Evolutionary conservation across 2,797 vertebrate species (phyloP).

Genomic region (Poeciliopsis presidionis): DNA sequence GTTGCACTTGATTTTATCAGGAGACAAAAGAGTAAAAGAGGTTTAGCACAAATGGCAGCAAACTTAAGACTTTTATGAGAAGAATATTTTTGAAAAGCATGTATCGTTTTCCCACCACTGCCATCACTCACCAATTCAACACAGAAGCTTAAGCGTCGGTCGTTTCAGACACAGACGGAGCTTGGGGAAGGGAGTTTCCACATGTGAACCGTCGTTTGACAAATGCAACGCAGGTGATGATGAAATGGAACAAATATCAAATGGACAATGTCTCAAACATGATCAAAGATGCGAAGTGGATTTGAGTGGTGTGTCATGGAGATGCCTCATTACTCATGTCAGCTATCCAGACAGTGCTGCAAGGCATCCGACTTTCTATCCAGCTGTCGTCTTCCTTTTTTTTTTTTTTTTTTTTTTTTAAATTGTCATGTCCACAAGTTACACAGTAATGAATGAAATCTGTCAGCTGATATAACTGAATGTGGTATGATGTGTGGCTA

Average conservation of each 20-base stretch:
- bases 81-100: neutral
- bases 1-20: neutral
- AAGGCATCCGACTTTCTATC: slow-evolving; percentile 60
- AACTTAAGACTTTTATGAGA: neutral
- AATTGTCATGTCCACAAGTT: slow-evolving; percentile 61
- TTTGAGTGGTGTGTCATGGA: slow-evolving; percentile 64
- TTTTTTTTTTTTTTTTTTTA: slow-evolving; percentile 4
- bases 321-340: slow-evolving; percentile 71
- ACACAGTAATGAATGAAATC: slow-evolving; percentile 63
- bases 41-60: neutral
- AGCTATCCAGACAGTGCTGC: slow-evolving; percentile 61
- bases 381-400: slow-evolving; percentile 6
- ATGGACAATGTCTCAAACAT: slow-evolving; percentile 70
- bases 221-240: neutral
- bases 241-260: slow-evolving; percentile 28
- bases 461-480: slow-evolving; percentile 60
- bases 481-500: slow-evolving; percentile 52
- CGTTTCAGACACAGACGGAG: slow-evolving; percentile 69
- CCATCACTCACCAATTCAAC: slow-evolving; percentile 48
- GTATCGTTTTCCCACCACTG: neutral
- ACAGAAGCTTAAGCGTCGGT: slow-evolving; percentile 78
- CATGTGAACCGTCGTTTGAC: neutral
- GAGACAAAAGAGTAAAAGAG: neutral
- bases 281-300: slow-evolving; percentile 72
- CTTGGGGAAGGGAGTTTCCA: slow-evolving; percentile 43